These are phyloP conservation scores for Cotesia typhae DNA, from an alignment of 1,140 invertebrate species.

Conservation along the genomic window DNA sequence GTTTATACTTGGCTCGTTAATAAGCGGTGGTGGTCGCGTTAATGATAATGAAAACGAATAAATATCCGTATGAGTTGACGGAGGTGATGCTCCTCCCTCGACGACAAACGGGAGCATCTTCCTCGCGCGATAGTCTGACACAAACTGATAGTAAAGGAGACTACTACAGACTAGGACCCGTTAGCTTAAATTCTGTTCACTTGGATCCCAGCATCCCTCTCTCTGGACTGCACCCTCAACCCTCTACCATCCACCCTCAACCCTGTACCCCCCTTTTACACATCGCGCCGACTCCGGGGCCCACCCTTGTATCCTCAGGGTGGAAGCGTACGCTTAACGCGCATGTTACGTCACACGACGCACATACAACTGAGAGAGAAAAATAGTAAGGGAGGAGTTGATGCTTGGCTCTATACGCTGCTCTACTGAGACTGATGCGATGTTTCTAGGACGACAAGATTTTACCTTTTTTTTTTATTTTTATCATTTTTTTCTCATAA, in stretches of 20 bases:
- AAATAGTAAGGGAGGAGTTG: slow-evolving; percentile 14
- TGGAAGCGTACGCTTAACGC: slow-evolving; percentile 51
- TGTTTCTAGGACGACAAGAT: no score
- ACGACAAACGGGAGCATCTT: slow-evolving; percentile 44
- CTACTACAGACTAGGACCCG: slow-evolving; percentile 16
- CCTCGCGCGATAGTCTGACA: slow-evolving; percentile 41
- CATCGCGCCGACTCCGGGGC: slow-evolving; percentile 36
- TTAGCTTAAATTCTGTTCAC: slow-evolving; percentile 46
- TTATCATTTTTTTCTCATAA: no score
- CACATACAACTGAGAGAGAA: slow-evolving; percentile 17
- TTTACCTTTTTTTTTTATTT: no score
- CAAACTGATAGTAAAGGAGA: slow-evolving; percentile 33
- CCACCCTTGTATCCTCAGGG: slow-evolving; percentile 29
- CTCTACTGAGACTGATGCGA: slow-evolving; percentile 8
- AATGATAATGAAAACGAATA: background rate
- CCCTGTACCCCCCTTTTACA: background rate
- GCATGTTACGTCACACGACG: slow-evolving; percentile 52
- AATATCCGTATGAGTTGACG: background rate
- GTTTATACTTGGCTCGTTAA: no score
- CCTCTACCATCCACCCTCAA: slow-evolving; percentile 30
- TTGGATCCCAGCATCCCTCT: slow-evolving; percentile 51
- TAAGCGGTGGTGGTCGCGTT: background rate
- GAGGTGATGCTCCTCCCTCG: slow-evolving; percentile 26
- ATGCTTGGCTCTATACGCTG: slow-evolving; percentile 26
- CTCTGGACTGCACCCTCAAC: slow-evolving; percentile 21